Conservation (phyloP, 2,113 vertebrate species). For the Archocentrus centrarchus region DNA sequence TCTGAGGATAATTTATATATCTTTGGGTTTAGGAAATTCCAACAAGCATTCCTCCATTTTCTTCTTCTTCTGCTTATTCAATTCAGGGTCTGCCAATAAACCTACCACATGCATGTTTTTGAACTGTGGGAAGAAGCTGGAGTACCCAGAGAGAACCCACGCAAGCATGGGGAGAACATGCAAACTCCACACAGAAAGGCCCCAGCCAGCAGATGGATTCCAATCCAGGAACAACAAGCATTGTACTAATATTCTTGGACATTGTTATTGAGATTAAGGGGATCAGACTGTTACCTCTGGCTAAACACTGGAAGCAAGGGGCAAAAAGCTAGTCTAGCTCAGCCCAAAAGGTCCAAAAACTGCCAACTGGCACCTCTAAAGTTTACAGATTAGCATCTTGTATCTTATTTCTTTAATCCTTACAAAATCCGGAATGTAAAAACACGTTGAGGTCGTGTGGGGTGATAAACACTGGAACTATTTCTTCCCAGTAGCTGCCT, state of each 20-base stretch:
- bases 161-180: no score
- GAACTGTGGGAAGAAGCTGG: not conserved
- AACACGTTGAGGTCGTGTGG: not conserved
- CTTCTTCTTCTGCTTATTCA: not conserved
- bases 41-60: not conserved
- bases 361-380: not conserved
- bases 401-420: constrained; percentile 7
- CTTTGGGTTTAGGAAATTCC: not conserved
- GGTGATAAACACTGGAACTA: not conserved
- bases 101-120: not conserved
- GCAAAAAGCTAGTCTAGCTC: not conserved
- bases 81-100: not conserved
- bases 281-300: not conserved
- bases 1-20: not conserved
- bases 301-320: not conserved
- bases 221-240: no score
- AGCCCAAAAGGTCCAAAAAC: not conserved
- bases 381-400: not conserved
- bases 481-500: not conserved
- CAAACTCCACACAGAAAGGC: no score
- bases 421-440: not conserved
- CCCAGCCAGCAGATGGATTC: no score
- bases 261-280: not conserved
- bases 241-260: no score
- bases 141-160: no score